phyloP scores from a whole-genome alignment of 2,113 vertebrate genomes.

The Myocastor coypus region DNA sequence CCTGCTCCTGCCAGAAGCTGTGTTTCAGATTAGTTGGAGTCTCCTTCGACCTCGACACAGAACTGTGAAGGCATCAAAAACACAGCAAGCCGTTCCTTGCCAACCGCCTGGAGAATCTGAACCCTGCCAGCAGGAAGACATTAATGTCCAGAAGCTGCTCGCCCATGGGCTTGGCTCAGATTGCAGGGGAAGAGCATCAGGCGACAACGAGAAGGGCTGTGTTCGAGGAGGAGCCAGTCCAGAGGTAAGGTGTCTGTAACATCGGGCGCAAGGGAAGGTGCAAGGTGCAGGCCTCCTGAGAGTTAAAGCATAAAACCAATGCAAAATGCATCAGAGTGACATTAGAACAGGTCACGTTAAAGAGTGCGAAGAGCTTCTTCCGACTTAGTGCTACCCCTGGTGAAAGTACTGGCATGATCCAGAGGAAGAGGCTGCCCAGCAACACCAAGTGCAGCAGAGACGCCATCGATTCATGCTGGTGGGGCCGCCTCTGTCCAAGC shows the following conservation, averaged over 20 bases:
- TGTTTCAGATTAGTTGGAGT: background rate
- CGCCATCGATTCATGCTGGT: background rate
- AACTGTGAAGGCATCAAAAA: background rate
- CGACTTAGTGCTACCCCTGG: background rate
- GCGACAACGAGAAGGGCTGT: background rate
- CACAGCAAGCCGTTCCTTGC: background rate
- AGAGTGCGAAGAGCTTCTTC: background rate
- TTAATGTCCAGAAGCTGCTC: background rate
- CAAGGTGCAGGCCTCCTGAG: background rate
- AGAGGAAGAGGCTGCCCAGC: background rate
- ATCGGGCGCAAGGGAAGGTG: background rate
- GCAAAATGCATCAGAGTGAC: constrained; percentile 46
- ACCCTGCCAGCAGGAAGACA: background rate
- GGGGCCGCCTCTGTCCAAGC: background rate
- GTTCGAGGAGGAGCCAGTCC: background rate
- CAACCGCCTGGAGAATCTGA: background rate
- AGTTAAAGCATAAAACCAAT: constrained; percentile 30
- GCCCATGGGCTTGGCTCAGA: background rate
- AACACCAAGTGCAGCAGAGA: background rate
- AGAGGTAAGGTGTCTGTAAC: background rate
- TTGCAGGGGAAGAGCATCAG: background rate
- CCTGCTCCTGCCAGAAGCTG: background rate
- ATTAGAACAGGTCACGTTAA: background rate
- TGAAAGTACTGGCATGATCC: constrained; percentile 14
- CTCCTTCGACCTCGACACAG: background rate